Evolutionary conservation across 30 jellyfish, hydroid and myxozoan genomes (phyloP).

Genomic region (Chrysaora quinquecirrha): DNA sequence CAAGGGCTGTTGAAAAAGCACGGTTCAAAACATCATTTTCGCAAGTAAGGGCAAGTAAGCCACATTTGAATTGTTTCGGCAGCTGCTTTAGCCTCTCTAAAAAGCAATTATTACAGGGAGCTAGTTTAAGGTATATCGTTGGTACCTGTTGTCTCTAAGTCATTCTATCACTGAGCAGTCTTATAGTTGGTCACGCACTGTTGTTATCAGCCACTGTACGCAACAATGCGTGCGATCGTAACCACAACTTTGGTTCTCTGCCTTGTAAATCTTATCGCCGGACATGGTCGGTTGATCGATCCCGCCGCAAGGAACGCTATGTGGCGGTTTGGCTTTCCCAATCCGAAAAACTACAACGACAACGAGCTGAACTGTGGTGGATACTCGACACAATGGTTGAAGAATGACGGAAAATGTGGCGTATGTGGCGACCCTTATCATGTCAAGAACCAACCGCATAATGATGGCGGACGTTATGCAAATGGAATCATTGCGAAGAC

Average conservation of each 20-base stretch:
- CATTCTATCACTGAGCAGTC: too few species aligned
- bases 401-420: slow-evolving; percentile 87
- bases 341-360: slow-evolving; percentile 79
- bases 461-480: slow-evolving; percentile 77
- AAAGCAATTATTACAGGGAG: too few species aligned
- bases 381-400: slow-evolving; percentile 56
- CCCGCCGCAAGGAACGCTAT: slow-evolving; percentile 89
- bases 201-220: too few species aligned
- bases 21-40: too few species aligned
- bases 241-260: too few species aligned
- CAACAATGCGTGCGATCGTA: too few species aligned
- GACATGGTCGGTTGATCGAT: slow-evolving; percentile 78
- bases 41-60: neutral
- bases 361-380: slow-evolving; percentile 94
- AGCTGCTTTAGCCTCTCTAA: neutral
- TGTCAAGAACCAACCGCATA: slow-evolving; percentile 71
- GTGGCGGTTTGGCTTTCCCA: slow-evolving; percentile 91
- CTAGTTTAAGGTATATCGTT: too few species aligned
- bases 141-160: too few species aligned
- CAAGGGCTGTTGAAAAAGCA: too few species aligned
- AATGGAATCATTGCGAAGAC: slow-evolving; percentile 74
- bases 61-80: neutral
- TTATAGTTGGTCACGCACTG: too few species aligned
- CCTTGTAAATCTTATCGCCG: neutral
- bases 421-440: slow-evolving; percentile 91